Conservation (phyloP, 2,888 invertebrate species). For the Lycocerus yunnanus region DNA sequence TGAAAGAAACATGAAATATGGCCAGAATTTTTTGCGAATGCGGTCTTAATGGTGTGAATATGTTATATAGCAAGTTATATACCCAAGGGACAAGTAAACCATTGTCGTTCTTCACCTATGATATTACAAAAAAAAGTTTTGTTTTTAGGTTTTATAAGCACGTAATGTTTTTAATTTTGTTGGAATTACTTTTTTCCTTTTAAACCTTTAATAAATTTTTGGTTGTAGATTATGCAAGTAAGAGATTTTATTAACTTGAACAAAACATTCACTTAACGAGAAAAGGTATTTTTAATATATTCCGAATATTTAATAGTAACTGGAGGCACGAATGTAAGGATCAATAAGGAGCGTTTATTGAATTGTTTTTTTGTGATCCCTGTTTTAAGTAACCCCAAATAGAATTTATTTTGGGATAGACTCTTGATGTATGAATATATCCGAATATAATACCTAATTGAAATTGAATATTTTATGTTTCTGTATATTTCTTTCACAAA, state of each 20-base stretch:
- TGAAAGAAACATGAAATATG: conserved; percentile 12
- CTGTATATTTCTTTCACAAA: too few species aligned
- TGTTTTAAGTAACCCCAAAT: background rate
- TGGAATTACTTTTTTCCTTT: background rate
- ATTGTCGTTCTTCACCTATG: conserved; percentile 5
- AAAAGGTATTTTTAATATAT: background rate
- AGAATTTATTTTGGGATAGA: background rate
- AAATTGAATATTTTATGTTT: too few species aligned
- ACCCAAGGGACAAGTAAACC: conserved; percentile 11
- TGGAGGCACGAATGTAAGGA: background rate
- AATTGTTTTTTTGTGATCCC: background rate
- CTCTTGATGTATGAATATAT: too few species aligned
- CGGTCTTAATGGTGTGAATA: conserved; percentile 21
- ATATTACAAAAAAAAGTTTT: background rate
- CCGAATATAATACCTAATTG: too few species aligned
- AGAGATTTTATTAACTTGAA: background rate
- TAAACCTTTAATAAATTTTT: background rate
- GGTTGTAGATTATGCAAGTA: background rate
- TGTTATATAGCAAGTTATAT: conserved; percentile 21
- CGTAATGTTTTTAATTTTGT: background rate
- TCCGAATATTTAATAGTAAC: background rate
- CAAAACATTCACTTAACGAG: background rate
- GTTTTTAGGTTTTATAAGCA: background rate
- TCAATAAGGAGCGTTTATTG: too few species aligned
- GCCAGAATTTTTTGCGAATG: conserved; percentile 16